Base-by-base conservation (phyloP, 2,113 vertebrate species). In the Mustela lutreola region DNA sequence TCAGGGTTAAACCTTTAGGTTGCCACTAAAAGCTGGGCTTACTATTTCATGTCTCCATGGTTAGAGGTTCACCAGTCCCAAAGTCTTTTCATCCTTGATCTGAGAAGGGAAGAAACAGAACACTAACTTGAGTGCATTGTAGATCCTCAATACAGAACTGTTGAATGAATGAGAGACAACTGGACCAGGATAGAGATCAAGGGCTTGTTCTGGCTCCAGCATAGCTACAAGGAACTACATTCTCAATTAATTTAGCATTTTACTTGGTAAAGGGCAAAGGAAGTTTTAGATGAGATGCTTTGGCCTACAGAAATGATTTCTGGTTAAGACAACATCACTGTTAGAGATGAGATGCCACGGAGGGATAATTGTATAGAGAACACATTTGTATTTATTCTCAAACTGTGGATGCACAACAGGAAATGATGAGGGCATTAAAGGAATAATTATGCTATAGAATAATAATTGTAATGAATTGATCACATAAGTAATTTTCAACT, bases 191-290 rank as follows among this genome's bases (percentile, higher is more conserved):
- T 4, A 60, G 18, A 93, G 56, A 73, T 26, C 63, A 67, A 11
- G 4, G 63, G 36, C 31, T 26, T 84, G 50, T 96, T 28, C 39
- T 76, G 67, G 67, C 58, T 82, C 93, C 11, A 60, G 70, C 50
- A 8, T 67, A 48, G 24, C 33, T 76, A 21, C 21, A 76, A 76
- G 58, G 33, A 91, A 60, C 33, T 76, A 65, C 16, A 2, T 58
- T 85, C 73, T 86, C 45, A 73, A n/a, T 79, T 56, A 79, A 65
- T 48, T 90, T 86, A 65, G 73, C 31, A 60, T 86, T 89, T 11
- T 75, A 56, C n/a, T 93, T 81, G 90, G 81, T 81, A 71, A 81
- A 95, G 33, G 26, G 73, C 56, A 93, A 95, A 81, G 53, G 53
- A 56, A 16, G 18, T 56, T 58, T 58, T 58, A 58, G 56, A n/a